These are phyloP conservation scores for Ennomos quercinarius DNA, from an alignment of 2,888 invertebrate genomes.

Conservation along the genomic window DNA sequence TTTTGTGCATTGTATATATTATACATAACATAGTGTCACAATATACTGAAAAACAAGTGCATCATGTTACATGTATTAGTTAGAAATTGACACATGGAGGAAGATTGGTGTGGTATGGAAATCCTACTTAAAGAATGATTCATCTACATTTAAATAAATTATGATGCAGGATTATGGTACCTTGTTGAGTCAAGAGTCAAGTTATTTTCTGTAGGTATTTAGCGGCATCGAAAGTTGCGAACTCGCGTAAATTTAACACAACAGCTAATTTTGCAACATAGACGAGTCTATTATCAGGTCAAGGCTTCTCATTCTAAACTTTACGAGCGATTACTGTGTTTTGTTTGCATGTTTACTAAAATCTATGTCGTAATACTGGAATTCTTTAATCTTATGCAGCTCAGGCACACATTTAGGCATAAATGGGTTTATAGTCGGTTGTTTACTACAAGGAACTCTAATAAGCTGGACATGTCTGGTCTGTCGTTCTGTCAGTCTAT, in stretches of 20 bases:
- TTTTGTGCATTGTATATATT: too few species aligned
- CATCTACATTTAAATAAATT: constrained; percentile 45
- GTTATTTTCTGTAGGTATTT: constrained; percentile 43
- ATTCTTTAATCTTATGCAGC: constrained; percentile 8
- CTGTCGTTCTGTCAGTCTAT: too few species aligned
- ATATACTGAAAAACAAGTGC: not conserved
- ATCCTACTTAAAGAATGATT: constrained; percentile 53
- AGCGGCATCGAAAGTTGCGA: constrained; percentile 38
- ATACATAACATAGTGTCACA: too few species aligned
- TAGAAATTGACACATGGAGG: constrained; percentile 34
- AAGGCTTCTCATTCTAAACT: constrained; percentile 38
- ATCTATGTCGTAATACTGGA: constrained; percentile 25
- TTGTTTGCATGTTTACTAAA: constrained; percentile 35
- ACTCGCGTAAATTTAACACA: constrained; percentile 37
- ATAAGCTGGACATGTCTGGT: too few species aligned
- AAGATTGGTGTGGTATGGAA: constrained; percentile 31
- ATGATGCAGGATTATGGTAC: constrained; percentile 30
- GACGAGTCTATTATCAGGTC: constrained; percentile 38
- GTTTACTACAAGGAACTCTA: too few species aligned
- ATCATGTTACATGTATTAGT: constrained; percentile 12
- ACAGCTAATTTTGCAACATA: constrained; percentile 36
- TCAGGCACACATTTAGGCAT: not conserved
- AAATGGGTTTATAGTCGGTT: too few species aligned
- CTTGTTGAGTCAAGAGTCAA: constrained; percentile 50
- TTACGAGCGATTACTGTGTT: constrained; percentile 35